phyloP scores from a whole-genome alignment of 2,113 vertebrate genomes.

The Cryptomyrus ogoouensis region DNA sequence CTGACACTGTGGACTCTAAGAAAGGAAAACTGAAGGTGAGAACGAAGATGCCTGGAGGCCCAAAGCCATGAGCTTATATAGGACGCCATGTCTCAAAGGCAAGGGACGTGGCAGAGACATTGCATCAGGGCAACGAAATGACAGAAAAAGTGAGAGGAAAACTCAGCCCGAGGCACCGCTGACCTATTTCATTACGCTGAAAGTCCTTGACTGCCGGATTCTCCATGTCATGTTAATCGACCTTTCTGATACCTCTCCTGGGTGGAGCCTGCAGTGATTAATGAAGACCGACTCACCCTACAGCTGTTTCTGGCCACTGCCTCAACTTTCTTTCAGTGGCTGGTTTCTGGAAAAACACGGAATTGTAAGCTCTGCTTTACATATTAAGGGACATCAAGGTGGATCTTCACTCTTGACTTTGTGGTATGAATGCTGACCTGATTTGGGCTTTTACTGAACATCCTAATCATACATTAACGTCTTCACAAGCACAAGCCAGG shows the following conservation, averaged over 20 bases:
- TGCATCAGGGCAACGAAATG: neutral
- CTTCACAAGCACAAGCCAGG: neutral
- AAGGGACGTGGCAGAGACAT: neutral
- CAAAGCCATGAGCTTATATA: neutral
- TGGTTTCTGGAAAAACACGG: neutral
- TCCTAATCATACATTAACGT: neutral
- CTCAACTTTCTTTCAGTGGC: neutral
- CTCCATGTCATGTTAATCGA: neutral
- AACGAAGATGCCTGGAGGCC: neutral
- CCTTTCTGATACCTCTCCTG: slow-evolving; percentile 1
- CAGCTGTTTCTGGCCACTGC: neutral
- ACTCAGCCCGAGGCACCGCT: neutral
- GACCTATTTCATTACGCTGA: slow-evolving; percentile 6
- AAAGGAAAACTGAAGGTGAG: neutral
- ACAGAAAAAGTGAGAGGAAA: neutral
- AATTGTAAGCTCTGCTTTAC: neutral
- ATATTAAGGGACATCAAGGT: neutral
- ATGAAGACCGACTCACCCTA: neutral
- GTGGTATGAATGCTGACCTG: neutral
- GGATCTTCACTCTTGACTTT: neutral
- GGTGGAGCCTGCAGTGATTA: neutral
- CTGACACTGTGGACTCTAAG: neutral
- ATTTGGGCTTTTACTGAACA: neutral
- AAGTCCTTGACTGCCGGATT: neutral
- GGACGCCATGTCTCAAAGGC: neutral